These are phyloP conservation scores for Microcaecilia unicolor DNA, from an alignment of 2,797 vertebrate species.

Conservation along the genomic window DNA sequence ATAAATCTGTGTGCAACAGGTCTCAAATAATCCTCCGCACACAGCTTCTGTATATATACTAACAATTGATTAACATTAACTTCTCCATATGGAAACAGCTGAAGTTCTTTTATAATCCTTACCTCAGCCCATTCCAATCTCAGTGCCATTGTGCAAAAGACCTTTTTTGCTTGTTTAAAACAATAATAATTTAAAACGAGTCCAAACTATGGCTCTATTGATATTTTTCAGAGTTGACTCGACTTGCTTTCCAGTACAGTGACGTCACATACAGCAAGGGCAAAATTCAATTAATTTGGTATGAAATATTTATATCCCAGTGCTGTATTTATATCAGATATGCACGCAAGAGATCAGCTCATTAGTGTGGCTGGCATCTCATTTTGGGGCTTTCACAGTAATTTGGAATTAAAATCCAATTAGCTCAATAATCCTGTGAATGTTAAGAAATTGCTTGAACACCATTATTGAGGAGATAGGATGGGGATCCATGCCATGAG, in stretches of 20 bases:
- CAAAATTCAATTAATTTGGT: slow-evolving; percentile 72
- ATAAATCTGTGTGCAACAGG: slow-evolving; percentile 54
- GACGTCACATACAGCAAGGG: slow-evolving; percentile 47
- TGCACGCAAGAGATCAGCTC: slow-evolving; percentile 82
- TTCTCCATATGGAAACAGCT: slow-evolving; percentile 58
- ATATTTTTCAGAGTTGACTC: slow-evolving; percentile 30
- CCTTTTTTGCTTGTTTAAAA: neutral
- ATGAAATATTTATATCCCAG: slow-evolving; percentile 79
- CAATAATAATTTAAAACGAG: neutral
- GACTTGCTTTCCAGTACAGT: slow-evolving; percentile 56
- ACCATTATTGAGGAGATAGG: slow-evolving; percentile 56
- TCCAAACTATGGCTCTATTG: neutral
- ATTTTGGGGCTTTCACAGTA: slow-evolving; percentile 77
- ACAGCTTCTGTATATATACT: slow-evolving; percentile 47
- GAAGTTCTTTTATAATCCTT: slow-evolving; percentile 28
- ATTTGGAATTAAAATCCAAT: slow-evolving; percentile 74
- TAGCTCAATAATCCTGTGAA: slow-evolving; percentile 68
- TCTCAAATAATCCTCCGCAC: slow-evolving; percentile 46
- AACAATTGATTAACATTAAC: slow-evolving; percentile 71
- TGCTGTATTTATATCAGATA: slow-evolving; percentile 65
- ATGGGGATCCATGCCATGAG: slow-evolving; percentile 21
- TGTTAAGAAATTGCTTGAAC: slow-evolving; percentile 67
- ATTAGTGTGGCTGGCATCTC: slow-evolving; percentile 86
- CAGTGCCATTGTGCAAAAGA: neutral
- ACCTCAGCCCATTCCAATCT: slow-evolving; percentile 21